Evolutionary conservation across 1,140 invertebrate species (phyloP).

Genomic region (Diabrotica virgifera): DNA sequence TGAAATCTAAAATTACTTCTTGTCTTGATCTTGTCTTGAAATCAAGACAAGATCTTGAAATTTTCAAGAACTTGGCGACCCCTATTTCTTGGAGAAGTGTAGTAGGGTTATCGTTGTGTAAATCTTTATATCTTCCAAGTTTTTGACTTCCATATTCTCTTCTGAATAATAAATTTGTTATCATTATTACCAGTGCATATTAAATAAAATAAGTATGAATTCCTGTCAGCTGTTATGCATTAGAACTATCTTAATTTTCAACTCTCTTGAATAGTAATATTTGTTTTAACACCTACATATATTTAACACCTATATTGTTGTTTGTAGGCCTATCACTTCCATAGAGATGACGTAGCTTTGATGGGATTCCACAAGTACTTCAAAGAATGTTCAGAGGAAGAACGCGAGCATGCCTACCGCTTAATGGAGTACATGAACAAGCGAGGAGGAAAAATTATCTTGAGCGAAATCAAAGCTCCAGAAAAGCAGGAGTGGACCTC

Average conservation of each 20-base stretch:
- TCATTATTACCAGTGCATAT: too few species aligned
- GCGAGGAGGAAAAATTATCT: slow-evolving; percentile 68
- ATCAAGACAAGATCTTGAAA: too few species aligned
- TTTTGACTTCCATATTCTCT: too few species aligned
- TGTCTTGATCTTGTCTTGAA: too few species aligned
- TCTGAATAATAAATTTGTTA: too few species aligned
- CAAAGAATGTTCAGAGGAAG: slow-evolving; percentile 69
- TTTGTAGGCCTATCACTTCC: slow-evolving; percentile 70
- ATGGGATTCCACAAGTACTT: slow-evolving; percentile 70
- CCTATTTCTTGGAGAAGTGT: too few species aligned
- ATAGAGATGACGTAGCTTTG: slow-evolving; percentile 76
- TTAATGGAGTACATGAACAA: slow-evolving; percentile 79
- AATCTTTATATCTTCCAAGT: too few species aligned
- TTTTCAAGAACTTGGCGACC: too few species aligned
- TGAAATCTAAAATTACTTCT: too few species aligned
- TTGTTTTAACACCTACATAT: neutral
- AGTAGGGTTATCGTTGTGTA: too few species aligned
- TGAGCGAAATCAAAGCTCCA: slow-evolving; percentile 59
- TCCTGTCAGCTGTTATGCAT: too few species aligned
- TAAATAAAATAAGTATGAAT: too few species aligned
- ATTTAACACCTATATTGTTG: neutral
- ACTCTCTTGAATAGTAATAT: neutral
- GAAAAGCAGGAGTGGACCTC: slow-evolving; percentile 60
- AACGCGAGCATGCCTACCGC: slow-evolving; percentile 71
- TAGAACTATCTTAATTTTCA: neutral